Evolutionary conservation across 2,797 vertebrate genomes (phyloP), one percentile per base, ranked within the genome.

Genomic region (Anguilla pacifica): DNA sequence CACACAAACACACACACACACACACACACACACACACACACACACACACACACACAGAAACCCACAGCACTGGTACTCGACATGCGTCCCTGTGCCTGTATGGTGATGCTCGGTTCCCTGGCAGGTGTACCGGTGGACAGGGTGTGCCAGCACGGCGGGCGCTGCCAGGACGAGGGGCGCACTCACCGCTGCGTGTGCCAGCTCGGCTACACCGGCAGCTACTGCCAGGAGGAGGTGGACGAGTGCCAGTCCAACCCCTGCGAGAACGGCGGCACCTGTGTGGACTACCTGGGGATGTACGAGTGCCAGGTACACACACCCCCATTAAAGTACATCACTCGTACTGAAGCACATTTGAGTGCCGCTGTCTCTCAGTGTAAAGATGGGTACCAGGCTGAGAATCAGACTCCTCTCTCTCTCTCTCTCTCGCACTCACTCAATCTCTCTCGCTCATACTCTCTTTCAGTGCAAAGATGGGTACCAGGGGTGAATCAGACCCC

Each of bases 241-340:
- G 98, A 99, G 92, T 99, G 98, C 7, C 93, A 94, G 0, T 97
- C 98, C 84, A 97, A 96, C 90, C 98, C 98, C 2, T 99, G 98
- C 94, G 96, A 96, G 88, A 98, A 99, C 0, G 97, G 97, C 39
- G 98, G 97, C 13, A 97, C 95, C 70, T 99, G 98, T 94, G 92
- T 87, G 10, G 98, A 97, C 92, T 97, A 98, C 92, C 94, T 97
- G 88, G 96, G 96, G 0, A 96, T 96, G 35, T 99, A 98, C 81
- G 92, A 97, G 89, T 99, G 98, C 0, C 91, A 96, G 93, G 98
- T 99, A 93, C 49, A 35, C 35, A 35, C 35, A 35, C 35, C 35
- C 35, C 35, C 35, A 1, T 35, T 35, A 35, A 35, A 35, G 35
- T 1, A 35, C 35, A 35, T 31, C 25, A 22, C 25, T 25, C 22